Evolutionary conservation across 1,140 invertebrate genomes (phyloP), one percentile per base, ranked within the genome.

Genomic region (Chironomus striatipennis): DNA sequence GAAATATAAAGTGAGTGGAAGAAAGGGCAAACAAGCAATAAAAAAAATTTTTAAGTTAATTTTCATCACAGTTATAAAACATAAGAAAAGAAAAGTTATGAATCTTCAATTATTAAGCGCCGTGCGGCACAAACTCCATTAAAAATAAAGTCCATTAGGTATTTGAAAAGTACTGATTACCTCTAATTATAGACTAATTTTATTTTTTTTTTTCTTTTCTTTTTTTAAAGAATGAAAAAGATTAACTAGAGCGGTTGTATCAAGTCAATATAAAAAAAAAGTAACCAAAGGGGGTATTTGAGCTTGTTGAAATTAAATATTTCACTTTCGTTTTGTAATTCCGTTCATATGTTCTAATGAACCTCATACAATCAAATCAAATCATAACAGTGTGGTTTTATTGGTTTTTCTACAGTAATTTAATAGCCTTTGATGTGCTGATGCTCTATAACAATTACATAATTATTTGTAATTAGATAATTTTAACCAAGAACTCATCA

Each of bases 141-240:
- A 70, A 17, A 7, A 18, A 57, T 57, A 10, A 57, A 57, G 65
- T 70, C 65, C 65, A 70, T 70, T 70, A 70, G 65, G 18, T 20
- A 70, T 70, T 17, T 20, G 9, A n/a, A 57, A 57, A 57, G 47
- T 12, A 57, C 65, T 70, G 65, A 70, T 70, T 70, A 5, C 65
- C 65, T 70, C 17, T 70, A 70, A 70, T 70, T 70, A 70, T 18
- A 70, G 65, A n/a, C 65, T 70, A 70, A 70, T 70, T 70, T 67
- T n/a, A 12, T 7, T n/a, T n/a, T 57, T 57, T 57, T n/a, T 57
- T 7, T 57, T n/a, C n/a, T n/a, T 57, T 57, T 57, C 47, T 10
- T 12, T 10, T 12, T 3, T 2, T 57, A n/a, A n/a, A 57, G 9
- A n/a, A 57, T 10, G 9, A 12, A n/a, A 12, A 57, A n/a, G 7